Evolutionary conservation across 2,888 invertebrate species (phyloP).

Genomic region (Osmoderma eremita): DNA sequence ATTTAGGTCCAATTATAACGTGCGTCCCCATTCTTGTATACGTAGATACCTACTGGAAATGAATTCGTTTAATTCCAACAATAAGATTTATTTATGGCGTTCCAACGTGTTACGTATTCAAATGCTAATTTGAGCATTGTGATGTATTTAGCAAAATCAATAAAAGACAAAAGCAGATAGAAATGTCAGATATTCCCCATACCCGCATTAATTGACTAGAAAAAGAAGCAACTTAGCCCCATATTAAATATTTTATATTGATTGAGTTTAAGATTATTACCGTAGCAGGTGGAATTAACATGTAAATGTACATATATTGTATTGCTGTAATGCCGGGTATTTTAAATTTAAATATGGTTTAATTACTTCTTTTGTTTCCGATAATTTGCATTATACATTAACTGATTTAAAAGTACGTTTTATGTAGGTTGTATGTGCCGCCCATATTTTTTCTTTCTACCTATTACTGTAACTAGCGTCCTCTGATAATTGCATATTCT

Average conservation of each 20-base stretch:
- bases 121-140: conserved; percentile 48
- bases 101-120: conserved; percentile 26
- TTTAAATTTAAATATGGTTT: conserved; percentile 63
- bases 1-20: conserved; percentile 52
- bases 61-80: conserved; percentile 22
- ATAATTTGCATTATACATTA: conserved; percentile 51
- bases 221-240: conserved; percentile 31
- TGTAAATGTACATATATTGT: conserved; percentile 62
- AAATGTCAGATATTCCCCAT: neutral
- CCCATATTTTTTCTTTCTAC: too few species aligned
- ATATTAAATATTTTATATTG: conserved; percentile 52
- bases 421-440: too few species aligned
- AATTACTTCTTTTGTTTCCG: conserved; percentile 62
- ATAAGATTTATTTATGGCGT: conserved; percentile 46
- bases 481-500: too few species aligned
- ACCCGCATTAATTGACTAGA: neutral
- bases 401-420: too few species aligned
- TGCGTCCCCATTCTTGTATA: neutral
- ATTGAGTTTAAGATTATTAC: conserved; percentile 54
- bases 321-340: conserved; percentile 62
- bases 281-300: conserved; percentile 61
- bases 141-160: conserved; percentile 46
- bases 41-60: conserved; percentile 12
- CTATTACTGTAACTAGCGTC: too few species aligned
- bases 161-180: conserved; percentile 17